Evolutionary conservation across 2,888 invertebrate genomes (phyloP).

Genomic region (Antheraea yamamai): DNA sequence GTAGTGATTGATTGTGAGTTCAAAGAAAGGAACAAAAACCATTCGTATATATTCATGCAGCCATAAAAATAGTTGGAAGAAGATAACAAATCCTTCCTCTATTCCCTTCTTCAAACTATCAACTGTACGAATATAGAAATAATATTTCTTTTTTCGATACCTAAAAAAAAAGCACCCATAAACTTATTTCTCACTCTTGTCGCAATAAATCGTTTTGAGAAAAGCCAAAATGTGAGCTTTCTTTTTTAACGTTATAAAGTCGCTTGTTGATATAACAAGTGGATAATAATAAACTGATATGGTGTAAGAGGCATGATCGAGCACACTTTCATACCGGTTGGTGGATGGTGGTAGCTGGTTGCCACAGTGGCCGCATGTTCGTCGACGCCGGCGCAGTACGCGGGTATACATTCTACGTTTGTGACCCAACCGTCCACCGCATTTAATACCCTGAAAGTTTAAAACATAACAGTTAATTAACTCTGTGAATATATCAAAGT

Average conservation of each 20-base stretch:
- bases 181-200: no score
- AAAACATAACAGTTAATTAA: not conserved
- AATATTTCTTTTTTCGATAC: no score
- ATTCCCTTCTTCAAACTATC: no score
- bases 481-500: not conserved
- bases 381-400: constrained; percentile 63
- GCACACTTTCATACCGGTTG: constrained; percentile 70
- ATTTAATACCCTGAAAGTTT: not conserved
- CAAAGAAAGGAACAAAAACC: no score
- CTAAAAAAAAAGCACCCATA: no score
- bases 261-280: constrained; percentile 55
- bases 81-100: no score
- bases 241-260: constrained; percentile 21
- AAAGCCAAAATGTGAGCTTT: not conserved
- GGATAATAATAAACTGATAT: constrained; percentile 62
- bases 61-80: no score
- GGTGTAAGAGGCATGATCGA: constrained; percentile 70
- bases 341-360: constrained; percentile 36
- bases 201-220: no score
- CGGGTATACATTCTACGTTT: constrained; percentile 32
- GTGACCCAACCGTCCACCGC: constrained; percentile 29
- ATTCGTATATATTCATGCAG: no score
- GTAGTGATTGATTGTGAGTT: no score
- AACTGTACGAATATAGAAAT: no score
- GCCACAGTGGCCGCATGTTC: constrained; percentile 59